Conservation (phyloP, 2,888 invertebrate species). For the Epirrhoe tristata region DNA sequence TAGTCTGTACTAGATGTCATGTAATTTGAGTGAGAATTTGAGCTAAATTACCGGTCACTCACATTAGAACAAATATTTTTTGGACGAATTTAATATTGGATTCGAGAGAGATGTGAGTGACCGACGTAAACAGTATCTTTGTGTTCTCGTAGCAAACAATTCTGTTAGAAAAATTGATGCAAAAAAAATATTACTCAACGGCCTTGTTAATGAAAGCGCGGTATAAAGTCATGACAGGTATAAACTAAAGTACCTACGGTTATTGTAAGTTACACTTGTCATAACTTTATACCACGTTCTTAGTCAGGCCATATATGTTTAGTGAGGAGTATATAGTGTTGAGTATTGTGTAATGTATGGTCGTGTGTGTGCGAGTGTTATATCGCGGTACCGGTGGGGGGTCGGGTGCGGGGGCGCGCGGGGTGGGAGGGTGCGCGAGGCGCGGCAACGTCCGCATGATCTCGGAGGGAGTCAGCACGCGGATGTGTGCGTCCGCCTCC, state of each 20-base stretch:
- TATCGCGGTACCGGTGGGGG: constrained; percentile 44
- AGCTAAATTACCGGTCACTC: not conserved
- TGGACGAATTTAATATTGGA: no score
- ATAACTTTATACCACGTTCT: no score
- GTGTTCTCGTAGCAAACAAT: constrained; percentile 13
- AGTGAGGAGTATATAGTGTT: not conserved
- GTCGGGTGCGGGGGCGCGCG: constrained; percentile 50
- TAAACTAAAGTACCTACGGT: no score
- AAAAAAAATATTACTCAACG: no score
- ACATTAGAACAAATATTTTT: no score
- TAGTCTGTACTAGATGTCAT: not conserved
- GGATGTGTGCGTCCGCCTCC: constrained; percentile 92
- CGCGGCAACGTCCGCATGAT: constrained; percentile 96
- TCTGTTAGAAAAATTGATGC: not conserved
- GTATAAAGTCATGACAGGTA: no score
- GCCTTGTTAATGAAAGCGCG: no score
- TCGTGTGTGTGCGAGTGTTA: constrained; percentile 38
- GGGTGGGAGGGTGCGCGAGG: constrained; percentile 87
- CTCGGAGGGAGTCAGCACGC: constrained; percentile 95
- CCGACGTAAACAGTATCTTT: constrained; percentile 22
- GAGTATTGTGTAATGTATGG: constrained; percentile 1
- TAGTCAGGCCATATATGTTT: not conserved
- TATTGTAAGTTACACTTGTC: no score
- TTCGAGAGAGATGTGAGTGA: no score
- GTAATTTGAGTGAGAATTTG: not conserved